phyloP scores from a whole-genome alignment of 1,140 invertebrate species.

The Drosophila bipectinata region DNA sequence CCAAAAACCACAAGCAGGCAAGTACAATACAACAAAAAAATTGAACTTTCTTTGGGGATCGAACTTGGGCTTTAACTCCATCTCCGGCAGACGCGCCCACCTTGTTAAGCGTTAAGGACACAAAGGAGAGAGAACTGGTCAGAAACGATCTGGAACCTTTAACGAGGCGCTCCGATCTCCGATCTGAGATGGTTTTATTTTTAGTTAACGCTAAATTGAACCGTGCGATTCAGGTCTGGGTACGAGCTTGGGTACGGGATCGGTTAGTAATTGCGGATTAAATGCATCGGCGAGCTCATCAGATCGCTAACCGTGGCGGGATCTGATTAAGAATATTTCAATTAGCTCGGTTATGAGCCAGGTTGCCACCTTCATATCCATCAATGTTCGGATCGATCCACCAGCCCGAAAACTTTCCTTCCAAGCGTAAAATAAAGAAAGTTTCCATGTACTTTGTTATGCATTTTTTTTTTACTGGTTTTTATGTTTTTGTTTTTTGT shows the following conservation, averaged over 20 bases:
- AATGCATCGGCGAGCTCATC: constrained; percentile 53
- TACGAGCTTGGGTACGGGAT: no score
- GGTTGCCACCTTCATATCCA: constrained; percentile 43
- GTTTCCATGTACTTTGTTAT: constrained; percentile 33
- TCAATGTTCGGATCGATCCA: constrained; percentile 4
- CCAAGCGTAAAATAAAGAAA: constrained; percentile 41
- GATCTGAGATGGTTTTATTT: constrained; percentile 57
- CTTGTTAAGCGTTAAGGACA: constrained; percentile 77
- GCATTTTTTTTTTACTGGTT: not conserved
- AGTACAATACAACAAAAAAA: no score
- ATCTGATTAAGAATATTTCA: constrained; percentile 83
- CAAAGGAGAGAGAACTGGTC: constrained; percentile 25
- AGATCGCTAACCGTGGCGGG: constrained; percentile 52
- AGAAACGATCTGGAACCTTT: constrained; percentile 1
- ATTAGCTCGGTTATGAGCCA: constrained; percentile 51
- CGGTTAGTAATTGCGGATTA: constrained; percentile 75
- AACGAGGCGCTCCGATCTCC: constrained; percentile 45
- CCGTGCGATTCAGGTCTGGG: constrained; percentile 14
- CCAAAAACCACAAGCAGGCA: constrained; percentile 19
- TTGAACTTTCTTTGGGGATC: constrained; percentile 59
- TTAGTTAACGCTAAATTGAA: constrained; percentile 78
- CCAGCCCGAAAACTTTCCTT: constrained; percentile 9
- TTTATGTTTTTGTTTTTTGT: not conserved
- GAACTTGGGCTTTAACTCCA: not conserved
- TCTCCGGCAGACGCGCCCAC: constrained; percentile 56